Base-by-base conservation (phyloP, 2,888 invertebrate genomes). In the Carterocephalus palaemon region DNA sequence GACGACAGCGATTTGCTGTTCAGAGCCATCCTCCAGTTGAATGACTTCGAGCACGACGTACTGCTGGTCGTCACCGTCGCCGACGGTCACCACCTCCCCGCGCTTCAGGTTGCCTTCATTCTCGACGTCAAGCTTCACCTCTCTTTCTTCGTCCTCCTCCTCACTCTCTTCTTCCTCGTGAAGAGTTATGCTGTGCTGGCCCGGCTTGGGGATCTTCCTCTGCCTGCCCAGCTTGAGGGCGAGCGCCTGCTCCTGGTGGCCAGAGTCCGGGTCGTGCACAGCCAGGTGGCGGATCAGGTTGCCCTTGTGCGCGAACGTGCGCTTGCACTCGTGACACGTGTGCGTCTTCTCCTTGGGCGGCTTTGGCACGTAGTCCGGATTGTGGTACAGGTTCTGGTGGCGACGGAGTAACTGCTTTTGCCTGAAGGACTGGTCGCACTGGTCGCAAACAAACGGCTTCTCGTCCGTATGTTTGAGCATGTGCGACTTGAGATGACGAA, bases 391-490 rank as follows among this genome's bases (percentile, higher is more conserved):
- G 79, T 97, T 97, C 64, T 94, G 92, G 69, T 98, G 98, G 0
- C 98, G 90, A 49, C 93, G 92, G 7, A 98, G 88, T 39, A 98
- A 85, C 71, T 97, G 97, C 68, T 96, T 97, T 73, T 98, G 98
- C 37, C 98, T 78, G 69, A 94, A 94, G 9, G 91, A 88, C 66
- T 95, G 95, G 61, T 95, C 93, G 70, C 98, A 98, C 46, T 91
- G 89, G 37, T 94, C 92, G 70, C 98, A 98, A 47, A 91, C 90
- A 75, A 92, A 98, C 0, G 98, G 98, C 68, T 98, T 98, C 72
- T 96, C 93, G 67, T 96, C 96, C 0, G 97, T 96, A 71, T 98
- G 98, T 52, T 97, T 95, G 15, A 97, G 89, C 91, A 97, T 93
- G 76, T 98, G 98, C 2, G 96, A 95, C 75, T 97, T 97, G 34